Conservation (phyloP, 2,797 vertebrate species). For the Phataginus tricuspis region DNA sequence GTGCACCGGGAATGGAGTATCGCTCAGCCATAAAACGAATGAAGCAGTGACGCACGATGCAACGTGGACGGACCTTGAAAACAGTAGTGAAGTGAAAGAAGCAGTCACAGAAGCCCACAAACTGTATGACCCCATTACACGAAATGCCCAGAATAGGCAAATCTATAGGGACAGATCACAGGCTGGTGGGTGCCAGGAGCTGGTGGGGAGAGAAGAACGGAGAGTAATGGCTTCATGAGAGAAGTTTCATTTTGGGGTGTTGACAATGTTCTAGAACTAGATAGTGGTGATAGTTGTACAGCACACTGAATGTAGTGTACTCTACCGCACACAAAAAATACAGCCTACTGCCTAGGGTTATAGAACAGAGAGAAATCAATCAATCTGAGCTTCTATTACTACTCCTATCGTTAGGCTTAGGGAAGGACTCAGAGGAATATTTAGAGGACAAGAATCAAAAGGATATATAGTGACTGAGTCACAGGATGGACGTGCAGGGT, state of each 20-base stretch:
- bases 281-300: background rate
- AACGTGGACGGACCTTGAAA: fast-evolving
- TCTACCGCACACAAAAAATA: too few species aligned
- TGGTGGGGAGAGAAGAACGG: too few species aligned
- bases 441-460: too few species aligned
- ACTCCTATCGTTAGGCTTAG: too few species aligned
- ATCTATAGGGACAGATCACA: background rate
- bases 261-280: background rate
- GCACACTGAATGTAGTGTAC: background rate
- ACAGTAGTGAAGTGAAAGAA: background rate
- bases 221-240: background rate
- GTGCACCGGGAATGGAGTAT: background rate
- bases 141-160: background rate
- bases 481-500: too few species aligned
- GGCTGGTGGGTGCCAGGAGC: background rate
- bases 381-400: background rate
- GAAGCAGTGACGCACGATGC: fast-evolving
- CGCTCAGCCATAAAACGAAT: background rate
- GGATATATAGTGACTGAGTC: too few species aligned
- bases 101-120: background rate
- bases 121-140: fast-evolving
- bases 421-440: background rate
- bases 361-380: fast-evolving
- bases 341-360: background rate
- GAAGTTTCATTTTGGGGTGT: background rate